Evolutionary conservation across 1,140 invertebrate genomes (phyloP).

Genomic region (Caenorhabditis briggsae): DNA sequence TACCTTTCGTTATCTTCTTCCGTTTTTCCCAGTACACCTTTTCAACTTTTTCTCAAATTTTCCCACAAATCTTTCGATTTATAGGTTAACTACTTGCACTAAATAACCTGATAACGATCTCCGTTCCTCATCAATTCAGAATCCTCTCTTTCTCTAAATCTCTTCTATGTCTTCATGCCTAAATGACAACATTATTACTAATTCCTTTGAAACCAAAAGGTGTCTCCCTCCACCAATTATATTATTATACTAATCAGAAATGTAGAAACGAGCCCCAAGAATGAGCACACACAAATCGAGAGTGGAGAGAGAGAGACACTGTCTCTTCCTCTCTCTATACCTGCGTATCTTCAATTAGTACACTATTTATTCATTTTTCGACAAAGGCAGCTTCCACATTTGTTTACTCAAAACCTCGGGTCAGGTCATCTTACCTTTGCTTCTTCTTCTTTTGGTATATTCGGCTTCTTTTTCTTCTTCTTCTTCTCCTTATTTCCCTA

Average conservation of each 20-base stretch:
- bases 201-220: conserved; percentile 1
- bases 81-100: conserved; percentile 6
- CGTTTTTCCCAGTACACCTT: too few species aligned
- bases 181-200: conserved; percentile 42
- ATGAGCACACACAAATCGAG: conserved; percentile 4
- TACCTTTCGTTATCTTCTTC: too few species aligned
- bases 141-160: background rate
- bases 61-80: background rate
- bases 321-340: background rate
- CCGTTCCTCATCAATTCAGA: conserved; percentile 15
- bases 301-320: background rate
- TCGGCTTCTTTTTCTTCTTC: background rate
- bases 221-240: background rate
- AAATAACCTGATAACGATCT: background rate
- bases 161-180: background rate
- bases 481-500: background rate
- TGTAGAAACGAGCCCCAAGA: background rate
- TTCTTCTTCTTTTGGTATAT: conserved; percentile 13
- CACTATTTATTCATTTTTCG: background rate
- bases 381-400: conserved; percentile 23
- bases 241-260: conserved; percentile 42
- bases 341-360: conserved; percentile 46
- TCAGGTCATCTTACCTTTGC: conserved; percentile 52
- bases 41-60: background rate
- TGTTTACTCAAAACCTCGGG: conserved; percentile 51